Conservation (phyloP, 2,113 vertebrate genomes). For the Nothocercus julius region DNA sequence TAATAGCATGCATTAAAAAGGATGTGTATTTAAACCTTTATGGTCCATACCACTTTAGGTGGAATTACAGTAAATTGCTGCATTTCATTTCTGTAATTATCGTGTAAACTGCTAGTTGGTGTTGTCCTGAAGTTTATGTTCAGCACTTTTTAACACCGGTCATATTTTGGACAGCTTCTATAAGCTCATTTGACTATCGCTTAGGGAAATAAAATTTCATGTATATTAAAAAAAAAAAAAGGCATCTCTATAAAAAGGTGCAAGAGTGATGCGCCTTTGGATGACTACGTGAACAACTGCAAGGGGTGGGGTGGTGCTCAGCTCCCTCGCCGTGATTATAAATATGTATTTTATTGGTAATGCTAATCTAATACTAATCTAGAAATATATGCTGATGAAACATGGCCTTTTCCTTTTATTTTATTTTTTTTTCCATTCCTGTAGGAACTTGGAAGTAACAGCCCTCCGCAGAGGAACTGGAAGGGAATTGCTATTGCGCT, state of each 20-base stretch:
- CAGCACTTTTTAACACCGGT: constrained; percentile 4
- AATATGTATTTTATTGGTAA: constrained; percentile 11
- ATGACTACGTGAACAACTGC: neutral
- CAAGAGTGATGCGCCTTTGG: constrained; percentile 19
- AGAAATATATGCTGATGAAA: constrained; percentile 61
- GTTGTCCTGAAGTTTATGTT: constrained; percentile 46
- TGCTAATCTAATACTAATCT: neutral
- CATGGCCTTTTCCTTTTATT: constrained; percentile 54
- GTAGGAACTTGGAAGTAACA: constrained; percentile 94
- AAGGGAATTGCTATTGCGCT: constrained; percentile 98
- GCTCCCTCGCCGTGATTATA: constrained; percentile 35
- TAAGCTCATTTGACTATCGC: neutral
- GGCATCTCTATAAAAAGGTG: neutral
- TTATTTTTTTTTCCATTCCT: constrained; percentile 67
- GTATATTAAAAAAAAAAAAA: neutral
- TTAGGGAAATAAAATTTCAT: neutral
- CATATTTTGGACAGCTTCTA: constrained; percentile 29
- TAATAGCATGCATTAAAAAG: constrained; percentile 22
- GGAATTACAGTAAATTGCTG: constrained; percentile 47
- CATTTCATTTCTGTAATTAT: constrained; percentile 59
- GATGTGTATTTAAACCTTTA: constrained; percentile 65
- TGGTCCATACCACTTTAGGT: constrained; percentile 4
- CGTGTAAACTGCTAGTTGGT: constrained; percentile 40
- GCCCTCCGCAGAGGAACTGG: constrained; percentile 97
- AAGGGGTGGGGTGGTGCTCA: constrained; percentile 31